Evolutionary conservation across 2,888 invertebrate genomes (phyloP), one percentile per base, ranked within the genome.

Genomic region (Celastrina argiolus): DNA sequence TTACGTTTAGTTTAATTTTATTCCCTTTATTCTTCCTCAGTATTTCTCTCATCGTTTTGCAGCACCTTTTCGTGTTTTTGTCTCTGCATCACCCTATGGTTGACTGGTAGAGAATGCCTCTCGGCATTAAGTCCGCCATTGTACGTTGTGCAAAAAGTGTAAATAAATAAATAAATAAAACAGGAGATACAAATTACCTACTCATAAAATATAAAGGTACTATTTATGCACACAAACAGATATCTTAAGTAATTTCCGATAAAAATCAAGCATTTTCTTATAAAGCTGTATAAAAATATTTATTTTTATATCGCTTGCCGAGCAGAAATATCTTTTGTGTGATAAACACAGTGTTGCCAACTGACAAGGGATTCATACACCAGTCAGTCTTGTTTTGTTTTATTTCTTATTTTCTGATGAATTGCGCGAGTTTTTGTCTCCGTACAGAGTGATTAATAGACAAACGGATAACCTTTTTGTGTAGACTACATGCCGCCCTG

Each of bases 261-360:
- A 14, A 26, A 51, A 26, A 12, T 51, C 26, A 12, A 26, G 12
- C 8, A 51, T 51, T 22, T 22, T 51, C 18, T 45, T 16, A 18
- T 51, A 26, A 22, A 45, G 0, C 5, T 10, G 51, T 51, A 51
- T 26, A 51, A 51, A 12, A 51, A 51, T 51, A 51, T 51, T 31
- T 28, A n/a, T n/a, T 51, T 51, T 26, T 26, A 14, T 51, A 26
- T 51, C 51, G 22, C 45, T 18, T 3, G 10, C 51, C 22, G 51
- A 51, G 51, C 51, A 22, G 51, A 14, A 51, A 51, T 51, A 22
- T 51, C 51, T 22, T 51, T 51, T 51, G 51, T 51, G 51, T 51
- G 51, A 26, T 10, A 51, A 51, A 51, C 10, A 26, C 51, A 14
- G 26, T 51, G 51, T 22, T 51, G 51, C 14, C 7, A 12, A 14